These are phyloP conservation scores for Ganaspis brasiliensis DNA, from an alignment of 2,888 invertebrate genomes.

Conservation along the genomic window DNA sequence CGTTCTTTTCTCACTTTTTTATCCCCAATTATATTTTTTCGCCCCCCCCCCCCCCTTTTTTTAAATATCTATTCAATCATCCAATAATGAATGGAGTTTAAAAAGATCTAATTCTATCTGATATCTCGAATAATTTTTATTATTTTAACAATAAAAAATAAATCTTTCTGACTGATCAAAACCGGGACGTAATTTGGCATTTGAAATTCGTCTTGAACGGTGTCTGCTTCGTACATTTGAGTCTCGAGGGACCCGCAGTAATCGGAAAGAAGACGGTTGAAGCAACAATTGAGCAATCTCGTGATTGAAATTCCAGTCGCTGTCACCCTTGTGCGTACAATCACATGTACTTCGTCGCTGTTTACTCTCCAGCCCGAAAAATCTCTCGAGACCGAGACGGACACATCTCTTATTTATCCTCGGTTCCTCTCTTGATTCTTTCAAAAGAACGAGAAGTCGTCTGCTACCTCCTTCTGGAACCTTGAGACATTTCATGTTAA, in stretches of 20 bases:
- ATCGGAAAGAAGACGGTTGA: constrained; percentile 51
- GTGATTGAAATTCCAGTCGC: constrained; percentile 73
- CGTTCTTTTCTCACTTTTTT: too few relatives aligned
- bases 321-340: constrained; percentile 60
- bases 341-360: constrained; percentile 63
- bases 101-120: too few relatives aligned
- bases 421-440: constrained; percentile 54
- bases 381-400: constrained; percentile 65
- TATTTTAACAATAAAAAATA: too few relatives aligned
- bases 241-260: constrained; percentile 21
- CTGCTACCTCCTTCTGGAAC: constrained; percentile 8
- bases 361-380: constrained; percentile 67
- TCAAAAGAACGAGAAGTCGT: constrained; percentile 8
- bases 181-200: constrained; percentile 51
- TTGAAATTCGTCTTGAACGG: constrained; percentile 57
- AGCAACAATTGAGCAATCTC: constrained; percentile 78
- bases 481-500: constrained; percentile 8
- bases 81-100: too few relatives aligned
- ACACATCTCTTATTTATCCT: constrained; percentile 63
- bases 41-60: too few relatives aligned
- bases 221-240: constrained; percentile 45
- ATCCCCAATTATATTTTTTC: too few relatives aligned
- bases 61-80: too few relatives aligned
- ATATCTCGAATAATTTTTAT: too few relatives aligned
- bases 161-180: constrained; percentile 5